A percentile compares a stretch with the other conserved stretches of the same genome.
phyloP scores from a whole-genome alignment of 1,140 invertebrate genomes.

The Plodia interpunctella region DNA sequence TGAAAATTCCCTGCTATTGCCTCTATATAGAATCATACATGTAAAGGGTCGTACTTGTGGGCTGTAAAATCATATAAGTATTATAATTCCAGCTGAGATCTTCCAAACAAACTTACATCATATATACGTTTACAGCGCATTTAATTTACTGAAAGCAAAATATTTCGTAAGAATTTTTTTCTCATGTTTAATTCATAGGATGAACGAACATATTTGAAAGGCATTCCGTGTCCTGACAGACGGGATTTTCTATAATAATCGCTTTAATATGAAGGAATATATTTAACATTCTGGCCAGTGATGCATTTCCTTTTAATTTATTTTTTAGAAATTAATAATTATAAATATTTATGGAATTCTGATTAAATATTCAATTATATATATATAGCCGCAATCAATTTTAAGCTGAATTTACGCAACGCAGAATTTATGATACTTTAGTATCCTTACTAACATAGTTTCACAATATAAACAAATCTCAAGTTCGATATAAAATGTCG shows the following conservation, averaged over 20 bases:
- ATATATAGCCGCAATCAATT: too few relatives aligned
- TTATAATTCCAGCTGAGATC: not conserved
- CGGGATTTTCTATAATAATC: not conserved
- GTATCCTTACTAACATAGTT: too few relatives aligned
- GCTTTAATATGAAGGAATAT: not conserved
- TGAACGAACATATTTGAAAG: constrained; percentile 8
- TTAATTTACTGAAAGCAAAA: too few relatives aligned
- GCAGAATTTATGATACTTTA: too few relatives aligned
- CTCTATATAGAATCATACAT: too few relatives aligned
- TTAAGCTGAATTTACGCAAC: too few relatives aligned
- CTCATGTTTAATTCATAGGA: constrained; percentile 11
- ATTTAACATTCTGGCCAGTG: too few relatives aligned
- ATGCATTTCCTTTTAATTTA: not conserved
- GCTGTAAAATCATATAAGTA: not conserved
- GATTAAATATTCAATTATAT: too few relatives aligned
- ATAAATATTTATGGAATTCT: too few relatives aligned
- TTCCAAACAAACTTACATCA: not conserved
- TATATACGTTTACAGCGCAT: not conserved
- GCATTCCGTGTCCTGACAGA: not conserved
- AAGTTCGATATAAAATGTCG: too few relatives aligned
- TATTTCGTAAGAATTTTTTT: not conserved
- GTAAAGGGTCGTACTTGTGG: not conserved
- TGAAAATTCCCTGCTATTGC: too few relatives aligned
- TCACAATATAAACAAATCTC: too few relatives aligned
- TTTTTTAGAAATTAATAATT: not conserved